Conservation (phyloP, 2,113 vertebrate genomes). For the Mormyrus lacerda region DNA sequence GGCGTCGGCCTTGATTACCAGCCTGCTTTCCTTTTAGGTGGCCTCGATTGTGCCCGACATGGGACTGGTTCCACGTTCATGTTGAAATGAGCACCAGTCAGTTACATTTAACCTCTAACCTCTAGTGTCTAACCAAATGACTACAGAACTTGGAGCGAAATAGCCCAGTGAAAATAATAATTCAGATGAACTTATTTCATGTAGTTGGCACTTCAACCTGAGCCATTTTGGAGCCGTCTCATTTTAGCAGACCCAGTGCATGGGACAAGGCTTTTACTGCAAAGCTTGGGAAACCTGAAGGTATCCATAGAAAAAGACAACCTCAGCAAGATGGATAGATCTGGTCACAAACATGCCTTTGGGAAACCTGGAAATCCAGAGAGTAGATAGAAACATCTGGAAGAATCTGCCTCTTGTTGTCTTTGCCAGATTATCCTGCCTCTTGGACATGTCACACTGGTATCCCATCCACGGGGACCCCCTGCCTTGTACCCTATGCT, state of each 20-base stretch:
- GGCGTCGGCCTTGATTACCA: neutral
- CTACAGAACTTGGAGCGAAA: neutral
- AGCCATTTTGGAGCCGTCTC: neutral
- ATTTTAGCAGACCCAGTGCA: neutral
- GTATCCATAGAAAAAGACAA: neutral
- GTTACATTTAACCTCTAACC: neutral
- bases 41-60: neutral
- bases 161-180: neutral
- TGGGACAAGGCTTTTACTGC: neutral
- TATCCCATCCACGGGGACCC: neutral
- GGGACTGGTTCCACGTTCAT: neutral
- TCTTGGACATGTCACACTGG: neutral
- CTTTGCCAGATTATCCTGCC: neutral
- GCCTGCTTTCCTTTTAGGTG: neutral
- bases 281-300: neutral
- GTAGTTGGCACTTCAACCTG: neutral
- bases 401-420: neutral
- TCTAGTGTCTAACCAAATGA: neutral
- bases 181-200: neutral
- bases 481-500: neutral
- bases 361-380: neutral
- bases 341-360: neutral
- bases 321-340: neutral
- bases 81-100: neutral
- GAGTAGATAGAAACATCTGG: neutral